Evolutionary conservation across 2,888 invertebrate genomes (phyloP).

Genomic region (Geophilus truncorum): DNA sequence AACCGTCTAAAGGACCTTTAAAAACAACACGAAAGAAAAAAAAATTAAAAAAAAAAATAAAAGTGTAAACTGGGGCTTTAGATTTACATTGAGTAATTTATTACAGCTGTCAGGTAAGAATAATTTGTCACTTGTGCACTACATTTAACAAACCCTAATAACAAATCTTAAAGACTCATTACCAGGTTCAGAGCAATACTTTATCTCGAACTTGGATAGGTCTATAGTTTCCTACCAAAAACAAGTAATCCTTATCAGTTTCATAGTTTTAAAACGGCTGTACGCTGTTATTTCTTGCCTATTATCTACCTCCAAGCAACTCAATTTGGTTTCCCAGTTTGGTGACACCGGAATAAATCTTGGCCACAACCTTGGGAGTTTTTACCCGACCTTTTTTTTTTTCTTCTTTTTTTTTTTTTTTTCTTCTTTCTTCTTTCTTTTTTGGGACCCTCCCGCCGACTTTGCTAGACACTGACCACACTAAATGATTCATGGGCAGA

Average conservation of each 20-base stretch:
- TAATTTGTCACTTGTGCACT: slow-evolving; percentile 13
- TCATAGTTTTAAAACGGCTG: neutral
- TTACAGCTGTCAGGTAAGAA: neutral
- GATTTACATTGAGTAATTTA: neutral
- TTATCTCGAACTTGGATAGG: neutral
- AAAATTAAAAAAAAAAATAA: too few relatives aligned
- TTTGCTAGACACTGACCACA: slow-evolving; percentile 6
- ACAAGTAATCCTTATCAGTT: slow-evolving; percentile 10
- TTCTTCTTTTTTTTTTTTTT: too few relatives aligned
- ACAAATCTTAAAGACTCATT: slow-evolving; percentile 4
- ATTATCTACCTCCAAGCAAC: slow-evolving; percentile 13
- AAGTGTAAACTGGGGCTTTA: neutral
- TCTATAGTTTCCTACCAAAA: slow-evolving; percentile 6
- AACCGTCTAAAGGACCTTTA: neutral
- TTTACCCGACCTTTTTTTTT: neutral
- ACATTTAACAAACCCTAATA: slow-evolving; percentile 17
- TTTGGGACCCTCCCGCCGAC: neutral
- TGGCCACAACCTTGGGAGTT: neutral
- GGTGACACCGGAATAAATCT: slow-evolving; percentile 18
- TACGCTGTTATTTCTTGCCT: slow-evolving; percentile 22
- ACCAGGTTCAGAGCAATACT: neutral
- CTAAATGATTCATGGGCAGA: slow-evolving; percentile 18
- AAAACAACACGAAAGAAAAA: too few relatives aligned
- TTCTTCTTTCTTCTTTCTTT: too few relatives aligned
- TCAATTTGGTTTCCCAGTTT: slow-evolving; percentile 8